phyloP scores from a whole-genome alignment of 2,888 invertebrate genomes.

The Parnassius smintheus region DNA sequence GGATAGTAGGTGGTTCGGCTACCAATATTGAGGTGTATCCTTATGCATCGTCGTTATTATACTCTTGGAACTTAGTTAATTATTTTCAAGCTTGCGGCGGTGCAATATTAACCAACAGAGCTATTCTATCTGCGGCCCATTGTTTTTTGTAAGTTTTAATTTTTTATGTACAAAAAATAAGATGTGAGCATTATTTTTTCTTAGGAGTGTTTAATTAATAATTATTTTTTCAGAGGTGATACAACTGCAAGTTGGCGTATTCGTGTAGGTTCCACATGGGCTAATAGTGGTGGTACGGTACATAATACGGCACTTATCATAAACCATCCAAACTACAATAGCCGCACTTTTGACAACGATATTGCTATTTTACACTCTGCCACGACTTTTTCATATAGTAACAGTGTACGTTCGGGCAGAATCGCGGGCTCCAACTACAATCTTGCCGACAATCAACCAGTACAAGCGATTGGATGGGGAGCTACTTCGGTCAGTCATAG shows the following conservation, averaged over 20 bases:
- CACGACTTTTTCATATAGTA: conserved; percentile 29
- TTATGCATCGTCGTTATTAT: conserved; percentile 36
- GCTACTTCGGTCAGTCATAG: conserved; percentile 35
- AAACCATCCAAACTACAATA: conserved; percentile 51
- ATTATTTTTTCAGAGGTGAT: conserved; percentile 38
- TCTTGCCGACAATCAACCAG: conserved; percentile 39
- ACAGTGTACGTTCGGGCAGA: conserved; percentile 31
- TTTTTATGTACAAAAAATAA: background rate
- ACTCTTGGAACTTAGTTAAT: conserved; percentile 28
- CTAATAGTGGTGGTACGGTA: conserved; percentile 49
- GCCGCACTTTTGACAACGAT: conserved; percentile 42
- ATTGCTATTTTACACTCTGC: conserved; percentile 48
- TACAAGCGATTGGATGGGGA: conserved; percentile 49
- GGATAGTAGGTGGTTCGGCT: conserved; percentile 43
- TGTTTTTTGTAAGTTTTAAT: conserved; percentile 22
- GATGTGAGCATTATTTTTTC: background rate
- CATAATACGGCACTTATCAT: conserved; percentile 31
- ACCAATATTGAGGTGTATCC: conserved; percentile 41
- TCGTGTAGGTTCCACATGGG: conserved; percentile 50
- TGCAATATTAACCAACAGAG: conserved; percentile 20
- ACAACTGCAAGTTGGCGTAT: conserved; percentile 40
- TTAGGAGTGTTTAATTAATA: background rate
- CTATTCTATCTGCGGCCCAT: conserved; percentile 25
- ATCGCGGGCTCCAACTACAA: conserved; percentile 41
- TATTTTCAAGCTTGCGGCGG: conserved; percentile 43